A percentile compares a stretch with the other conserved stretches of the same genome.
These are phyloP conservation scores for Crocidura indochinensis DNA, from an alignment of 2,797 vertebrate genomes.

Conservation along the genomic window DNA sequence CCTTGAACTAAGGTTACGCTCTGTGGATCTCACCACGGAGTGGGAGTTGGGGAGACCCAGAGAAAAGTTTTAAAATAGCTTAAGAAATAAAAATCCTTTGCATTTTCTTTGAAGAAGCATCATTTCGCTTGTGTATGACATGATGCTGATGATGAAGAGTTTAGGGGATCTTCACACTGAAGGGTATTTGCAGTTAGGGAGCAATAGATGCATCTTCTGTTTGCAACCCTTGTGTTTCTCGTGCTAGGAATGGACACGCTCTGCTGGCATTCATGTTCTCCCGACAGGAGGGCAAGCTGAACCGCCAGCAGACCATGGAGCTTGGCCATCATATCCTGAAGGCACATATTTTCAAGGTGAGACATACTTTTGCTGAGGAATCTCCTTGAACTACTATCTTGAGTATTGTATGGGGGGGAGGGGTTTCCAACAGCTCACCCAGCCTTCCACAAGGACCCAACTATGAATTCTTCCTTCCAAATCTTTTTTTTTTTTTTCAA, in stretches of 20 bases:
- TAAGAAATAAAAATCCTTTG: not conserved
- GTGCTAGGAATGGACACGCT: constrained; percentile 95
- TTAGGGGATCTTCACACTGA: fast-evolving
- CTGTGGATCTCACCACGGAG: not conserved
- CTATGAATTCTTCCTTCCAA: too few species aligned
- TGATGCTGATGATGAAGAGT: not conserved
- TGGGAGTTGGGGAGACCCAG: not conserved
- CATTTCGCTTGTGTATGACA: fast-evolving
- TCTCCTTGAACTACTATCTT: too few species aligned
- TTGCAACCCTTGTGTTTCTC: constrained; percentile 50
- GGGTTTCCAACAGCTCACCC: not conserved
- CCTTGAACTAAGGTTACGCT: not conserved
- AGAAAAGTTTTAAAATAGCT: not conserved
- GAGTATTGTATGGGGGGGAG: not conserved
- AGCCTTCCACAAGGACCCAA: not conserved
- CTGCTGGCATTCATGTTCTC: constrained; percentile 99
- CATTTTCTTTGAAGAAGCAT: not conserved
- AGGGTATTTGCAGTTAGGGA: not conserved
- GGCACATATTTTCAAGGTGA: constrained; percentile 99
- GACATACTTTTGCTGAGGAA: not conserved
- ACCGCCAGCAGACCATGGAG: constrained; percentile 99
- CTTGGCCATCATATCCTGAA: constrained; percentile 99
- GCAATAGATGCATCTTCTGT: not conserved
- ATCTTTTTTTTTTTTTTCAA: too few species aligned
- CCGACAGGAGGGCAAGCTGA: constrained; percentile 97